phyloP scores from a whole-genome alignment of 2,888 invertebrate species.

The Calameuta filiformis region DNA sequence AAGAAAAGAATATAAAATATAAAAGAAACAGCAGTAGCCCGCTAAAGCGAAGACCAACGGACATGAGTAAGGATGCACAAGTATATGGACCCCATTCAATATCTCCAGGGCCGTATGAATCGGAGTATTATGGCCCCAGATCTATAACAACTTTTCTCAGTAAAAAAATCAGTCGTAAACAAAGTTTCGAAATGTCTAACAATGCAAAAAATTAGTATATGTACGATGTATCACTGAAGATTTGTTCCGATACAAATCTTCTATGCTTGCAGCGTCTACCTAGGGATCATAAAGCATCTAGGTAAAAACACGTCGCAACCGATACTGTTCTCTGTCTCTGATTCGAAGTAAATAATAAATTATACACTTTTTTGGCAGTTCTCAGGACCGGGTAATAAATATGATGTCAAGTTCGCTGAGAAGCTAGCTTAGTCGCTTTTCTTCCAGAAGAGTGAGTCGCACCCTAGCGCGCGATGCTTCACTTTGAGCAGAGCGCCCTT shows the following conservation, averaged over 20 bases:
- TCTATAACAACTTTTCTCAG: background rate
- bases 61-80: background rate
- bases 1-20: background rate
- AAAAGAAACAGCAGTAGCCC: background rate
- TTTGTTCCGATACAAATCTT: background rate
- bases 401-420: conserved; percentile 40
- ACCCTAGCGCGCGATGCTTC: conserved; percentile 37
- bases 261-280: background rate
- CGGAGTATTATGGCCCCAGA: background rate
- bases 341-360: conserved; percentile 19
- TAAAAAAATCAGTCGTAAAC: background rate
- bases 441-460: conserved; percentile 46
- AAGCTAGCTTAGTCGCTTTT: conserved; percentile 45
- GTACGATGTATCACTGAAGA: background rate
- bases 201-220: background rate
- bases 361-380: conserved; percentile 15
- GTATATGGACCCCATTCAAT: background rate
- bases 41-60: background rate
- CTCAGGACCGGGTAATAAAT: conserved; percentile 38
- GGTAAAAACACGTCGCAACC: background rate
- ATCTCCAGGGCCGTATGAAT: background rate
- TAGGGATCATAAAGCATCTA: background rate
- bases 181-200: background rate
- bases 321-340: background rate
- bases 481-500: conserved; percentile 36